Evolutionary conservation across 2,113 vertebrate genomes (phyloP), one percentile per base, ranked within the genome.

Genomic region (Hucho hucho): DNA sequence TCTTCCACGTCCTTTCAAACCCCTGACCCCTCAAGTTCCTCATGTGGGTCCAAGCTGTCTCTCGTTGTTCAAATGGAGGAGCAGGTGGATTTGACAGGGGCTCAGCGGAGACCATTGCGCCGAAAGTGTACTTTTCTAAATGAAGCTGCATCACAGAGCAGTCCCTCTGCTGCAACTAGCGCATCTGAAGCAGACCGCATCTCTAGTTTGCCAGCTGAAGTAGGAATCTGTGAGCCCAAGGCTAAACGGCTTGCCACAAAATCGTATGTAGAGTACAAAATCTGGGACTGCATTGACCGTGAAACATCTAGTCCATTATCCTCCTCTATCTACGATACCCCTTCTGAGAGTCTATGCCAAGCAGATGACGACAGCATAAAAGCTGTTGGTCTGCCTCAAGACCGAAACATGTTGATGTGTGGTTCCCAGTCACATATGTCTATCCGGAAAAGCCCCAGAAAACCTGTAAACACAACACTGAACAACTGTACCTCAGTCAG

Each of bases 1-100:
- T 59, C 79, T 3, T 68, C 76, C 1, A 0, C 58, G 2, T 43
- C 64, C 72, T 74, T 64, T 20, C 58, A 18, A 32, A 63, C 68
- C 59, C 64, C 70, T 5, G 24, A 73, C 70, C 47, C 28, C 64
- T 7, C 14, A 73, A 79, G 83, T 82, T 77, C 74, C 84, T 87
- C 76, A 32, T 28, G 32, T 22, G 25, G 80, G 24, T 32, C 76
- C 49, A 66, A 20, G 5, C 20, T 58, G 12, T 65, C 73, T 25
- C 20, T 12, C 0, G 64, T 37, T 13, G n/a, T 32, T 49, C 4
- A 46, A 20, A 13, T 13, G 4, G 28, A 79, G 47, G 66, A 79
- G 9, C 64, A 58, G 14, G 70, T 61, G 9, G 28, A 5, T 49
- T 43, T 46, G 4, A 4, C 3, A 58, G 2, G 26, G 2, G 64